Percentiles rank a stretch among this genome's conserved stretches.
Conservation (phyloP, 30 jellyfish, hydroid and myxozoan genomes). For the Cassiopea xamachana region DNA sequence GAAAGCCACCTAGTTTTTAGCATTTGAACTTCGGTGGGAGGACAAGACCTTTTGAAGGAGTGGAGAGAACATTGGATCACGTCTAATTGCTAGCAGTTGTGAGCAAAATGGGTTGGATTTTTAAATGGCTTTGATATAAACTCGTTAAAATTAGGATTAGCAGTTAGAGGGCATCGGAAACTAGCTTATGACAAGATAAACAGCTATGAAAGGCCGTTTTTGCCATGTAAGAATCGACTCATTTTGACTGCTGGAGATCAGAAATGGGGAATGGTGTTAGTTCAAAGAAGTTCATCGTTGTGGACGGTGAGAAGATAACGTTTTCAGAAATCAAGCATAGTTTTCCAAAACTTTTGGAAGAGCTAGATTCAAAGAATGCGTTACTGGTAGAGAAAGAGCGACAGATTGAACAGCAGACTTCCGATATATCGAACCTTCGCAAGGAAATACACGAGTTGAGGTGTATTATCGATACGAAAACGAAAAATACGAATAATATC, state of each 20-base stretch:
- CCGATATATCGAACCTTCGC: conserved; percentile 63
- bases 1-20: neutral
- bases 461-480: conserved; percentile 83
- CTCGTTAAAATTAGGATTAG: neutral
- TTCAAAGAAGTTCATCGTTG: conserved; percentile 46
- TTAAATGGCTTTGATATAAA: neutral
- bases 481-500: conserved; percentile 15
- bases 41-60: neutral
- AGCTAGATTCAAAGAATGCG: conserved; percentile 64
- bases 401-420: conserved; percentile 55
- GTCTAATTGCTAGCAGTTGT: neutral
- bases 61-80: neutral
- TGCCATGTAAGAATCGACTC: neutral
- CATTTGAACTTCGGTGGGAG: neutral
- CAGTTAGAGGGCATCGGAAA: neutral
- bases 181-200: neutral
- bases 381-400: conserved; percentile 55
- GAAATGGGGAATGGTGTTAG: conserved; percentile 98
- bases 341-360: conserved; percentile 77
- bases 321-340: conserved; percentile 47
- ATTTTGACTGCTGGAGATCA: neutral
- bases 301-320: conserved; percentile 82
- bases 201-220: neutral
- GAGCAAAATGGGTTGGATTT: neutral
- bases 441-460: conserved; percentile 82